A percentile compares a stretch with the other conserved stretches of the same genome.
These are phyloP conservation scores for Sphaeramia orbicularis DNA, from an alignment of 2,797 vertebrate species.

Conservation along the genomic window DNA sequence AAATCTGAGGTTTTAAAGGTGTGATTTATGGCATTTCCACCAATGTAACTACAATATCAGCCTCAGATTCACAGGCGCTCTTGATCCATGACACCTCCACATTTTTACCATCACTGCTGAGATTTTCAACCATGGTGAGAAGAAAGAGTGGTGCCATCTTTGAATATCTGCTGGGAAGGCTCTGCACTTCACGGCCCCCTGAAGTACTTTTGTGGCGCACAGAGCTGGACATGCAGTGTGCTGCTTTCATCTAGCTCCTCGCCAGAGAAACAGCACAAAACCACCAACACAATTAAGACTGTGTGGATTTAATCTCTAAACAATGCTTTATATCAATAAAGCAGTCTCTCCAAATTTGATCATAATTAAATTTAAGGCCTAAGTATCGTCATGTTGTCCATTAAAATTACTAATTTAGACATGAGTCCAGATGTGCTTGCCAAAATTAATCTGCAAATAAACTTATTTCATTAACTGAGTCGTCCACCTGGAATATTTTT, in stretches of 20 bases:
- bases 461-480: slow-evolving; percentile 35
- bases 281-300: neutral
- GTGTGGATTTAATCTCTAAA: neutral
- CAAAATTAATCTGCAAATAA: slow-evolving; percentile 40
- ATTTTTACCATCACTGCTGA: slow-evolving; percentile 1
- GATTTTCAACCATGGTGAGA: neutral
- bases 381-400: slow-evolving; percentile 22
- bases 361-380: slow-evolving; percentile 36
- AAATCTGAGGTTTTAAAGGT: slow-evolving; percentile 18
- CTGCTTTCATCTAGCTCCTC: neutral
- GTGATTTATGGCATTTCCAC: neutral
- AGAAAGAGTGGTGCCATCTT: neutral
- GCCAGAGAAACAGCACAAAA: neutral
- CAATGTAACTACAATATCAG: slow-evolving; percentile 5
- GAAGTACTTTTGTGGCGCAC: neutral
- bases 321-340: slow-evolving; percentile 19
- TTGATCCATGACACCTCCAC: slow-evolving; percentile 12
- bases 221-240: neutral
- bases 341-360: slow-evolving; percentile 18
- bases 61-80: neutral
- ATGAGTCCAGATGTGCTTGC: slow-evolving; percentile 46
- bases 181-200: neutral
- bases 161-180: neutral
- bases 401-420: slow-evolving; percentile 37
- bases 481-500: slow-evolving; percentile 36